A percentile compares a stretch with the other conserved stretches of the same genome.
phyloP scores from a whole-genome alignment of 1,140 invertebrate species.

The Neodiprion fabricii region DNA sequence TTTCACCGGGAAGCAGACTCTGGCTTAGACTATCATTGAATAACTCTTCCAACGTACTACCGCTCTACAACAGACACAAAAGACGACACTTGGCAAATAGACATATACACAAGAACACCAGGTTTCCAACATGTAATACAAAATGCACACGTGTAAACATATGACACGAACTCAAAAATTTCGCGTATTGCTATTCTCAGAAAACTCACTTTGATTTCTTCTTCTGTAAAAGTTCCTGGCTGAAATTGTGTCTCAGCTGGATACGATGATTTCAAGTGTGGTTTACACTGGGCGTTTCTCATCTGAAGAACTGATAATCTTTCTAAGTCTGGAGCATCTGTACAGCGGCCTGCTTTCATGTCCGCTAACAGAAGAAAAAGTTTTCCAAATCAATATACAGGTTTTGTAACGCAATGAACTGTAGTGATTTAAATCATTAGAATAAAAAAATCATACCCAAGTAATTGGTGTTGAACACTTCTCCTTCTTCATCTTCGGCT shows the following conservation, averaged over 20 bases:
- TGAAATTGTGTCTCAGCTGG: slow-evolving; percentile 83
- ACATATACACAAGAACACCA: slow-evolving; percentile 10
- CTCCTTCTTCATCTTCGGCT: slow-evolving; percentile 84
- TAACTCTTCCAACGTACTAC: slow-evolving; percentile 54
- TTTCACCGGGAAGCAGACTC: slow-evolving; percentile 65
- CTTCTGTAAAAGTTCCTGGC: slow-evolving; percentile 66
- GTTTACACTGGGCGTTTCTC: slow-evolving; percentile 85
- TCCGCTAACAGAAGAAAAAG: slow-evolving; percentile 56
- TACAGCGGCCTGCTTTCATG: slow-evolving; percentile 62
- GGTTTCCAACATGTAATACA: slow-evolving; percentile 43
- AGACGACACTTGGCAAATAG: slow-evolving; percentile 2
- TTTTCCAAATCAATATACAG: slow-evolving; percentile 18
- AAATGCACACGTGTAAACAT: slow-evolving; percentile 10
- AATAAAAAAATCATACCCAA: slow-evolving; percentile 39
- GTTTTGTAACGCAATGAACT: slow-evolving; percentile 9
- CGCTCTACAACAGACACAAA: slow-evolving; percentile 53
- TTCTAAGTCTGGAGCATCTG: slow-evolving; percentile 39
- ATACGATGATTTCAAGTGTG: slow-evolving; percentile 89
- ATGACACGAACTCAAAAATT: neutral
- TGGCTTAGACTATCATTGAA: slow-evolving; percentile 69
- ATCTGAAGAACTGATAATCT: slow-evolving; percentile 77
- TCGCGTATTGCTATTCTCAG: slow-evolving; percentile 25
- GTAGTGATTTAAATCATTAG: slow-evolving; percentile 10
- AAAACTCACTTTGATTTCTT: slow-evolving; percentile 76
- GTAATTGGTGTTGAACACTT: slow-evolving; percentile 80